These are phyloP conservation scores for Campylomormyrus tamandua DNA, from an alignment of 2,113 vertebrate species.

Conservation along the genomic window DNA sequence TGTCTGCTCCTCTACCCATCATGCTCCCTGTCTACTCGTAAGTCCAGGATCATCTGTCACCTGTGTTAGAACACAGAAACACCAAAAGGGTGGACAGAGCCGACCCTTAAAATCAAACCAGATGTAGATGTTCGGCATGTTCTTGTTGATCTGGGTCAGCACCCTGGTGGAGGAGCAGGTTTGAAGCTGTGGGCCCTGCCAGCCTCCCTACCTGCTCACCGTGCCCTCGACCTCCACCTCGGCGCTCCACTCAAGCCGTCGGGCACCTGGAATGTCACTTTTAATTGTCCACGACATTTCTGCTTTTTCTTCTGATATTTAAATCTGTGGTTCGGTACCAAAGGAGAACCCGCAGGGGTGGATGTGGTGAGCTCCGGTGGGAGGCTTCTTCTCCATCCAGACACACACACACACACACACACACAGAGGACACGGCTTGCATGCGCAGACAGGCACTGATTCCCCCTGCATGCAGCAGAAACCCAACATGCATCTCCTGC, in stretches of 20 bases:
- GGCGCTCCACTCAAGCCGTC: neutral
- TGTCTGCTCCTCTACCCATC: conserved; percentile 63
- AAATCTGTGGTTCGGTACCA: conserved; percentile 68
- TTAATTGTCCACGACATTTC: conserved; percentile 77
- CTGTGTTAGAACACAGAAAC: conserved; percentile 28
- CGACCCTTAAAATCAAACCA: neutral
- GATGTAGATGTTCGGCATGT: conserved; percentile 17
- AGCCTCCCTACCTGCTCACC: neutral
- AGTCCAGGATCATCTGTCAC: conserved; percentile 40
- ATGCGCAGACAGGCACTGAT: neutral
- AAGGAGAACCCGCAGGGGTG: conserved; percentile 45
- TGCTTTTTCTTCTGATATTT: conserved; percentile 68
- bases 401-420: conserved; percentile 29
- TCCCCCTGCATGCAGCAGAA: neutral
- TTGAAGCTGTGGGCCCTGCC: conserved; percentile 23
- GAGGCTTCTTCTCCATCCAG: neutral
- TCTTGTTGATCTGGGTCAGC: conserved; percentile 48
- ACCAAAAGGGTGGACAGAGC: neutral
- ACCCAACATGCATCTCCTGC: neutral
- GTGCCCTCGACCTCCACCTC: neutral
- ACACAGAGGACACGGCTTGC: neutral
- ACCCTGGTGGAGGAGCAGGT: conserved; percentile 28
- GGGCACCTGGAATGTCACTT: conserved; percentile 42
- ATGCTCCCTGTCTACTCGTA: conserved; percentile 74
- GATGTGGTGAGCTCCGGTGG: neutral